Conservation (phyloP, 2,797 vertebrate genomes). For the Peromyscus aztecus region DNA sequence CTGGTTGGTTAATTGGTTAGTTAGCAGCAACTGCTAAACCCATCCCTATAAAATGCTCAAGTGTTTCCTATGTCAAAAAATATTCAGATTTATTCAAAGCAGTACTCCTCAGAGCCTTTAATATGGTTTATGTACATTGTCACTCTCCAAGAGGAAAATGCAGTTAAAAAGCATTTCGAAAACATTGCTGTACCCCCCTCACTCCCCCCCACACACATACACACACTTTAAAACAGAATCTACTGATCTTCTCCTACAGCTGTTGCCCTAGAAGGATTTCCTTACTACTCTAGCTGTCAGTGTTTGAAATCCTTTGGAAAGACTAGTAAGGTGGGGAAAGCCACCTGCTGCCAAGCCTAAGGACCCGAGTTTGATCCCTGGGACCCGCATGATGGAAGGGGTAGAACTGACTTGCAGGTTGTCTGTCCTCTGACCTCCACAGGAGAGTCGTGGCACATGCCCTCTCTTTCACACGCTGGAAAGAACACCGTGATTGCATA, state of each 20-base stretch:
- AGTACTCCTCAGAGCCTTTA: constrained; percentile 33
- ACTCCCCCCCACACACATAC: neutral
- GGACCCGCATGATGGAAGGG: neutral
- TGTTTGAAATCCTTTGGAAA: constrained; percentile 47
- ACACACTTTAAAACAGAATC: constrained; percentile 58
- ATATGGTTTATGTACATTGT: neutral
- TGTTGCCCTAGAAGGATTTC: constrained; percentile 10
- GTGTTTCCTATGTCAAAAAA: constrained; percentile 27
- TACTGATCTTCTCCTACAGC: constrained; percentile 52
- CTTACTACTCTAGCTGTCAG: constrained; percentile 23
- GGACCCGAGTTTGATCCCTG: neutral
- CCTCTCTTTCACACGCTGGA: neutral
- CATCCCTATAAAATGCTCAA: constrained; percentile 11
- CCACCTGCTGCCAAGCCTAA: neutral
- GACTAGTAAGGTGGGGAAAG: neutral
- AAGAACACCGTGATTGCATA: neutral
- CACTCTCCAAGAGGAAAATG: constrained; percentile 59
- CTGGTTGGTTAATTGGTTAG: neutral
- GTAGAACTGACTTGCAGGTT: neutral
- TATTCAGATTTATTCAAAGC: constrained; percentile 36
- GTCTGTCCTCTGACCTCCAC: neutral
- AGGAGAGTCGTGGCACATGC: neutral
- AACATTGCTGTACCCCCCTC: neutral
- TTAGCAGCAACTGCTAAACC: neutral
- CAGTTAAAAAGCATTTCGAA: constrained; percentile 44